phyloP scores from a whole-genome alignment of 2,888 invertebrate species.

The Drosophila paramelanica region DNA sequence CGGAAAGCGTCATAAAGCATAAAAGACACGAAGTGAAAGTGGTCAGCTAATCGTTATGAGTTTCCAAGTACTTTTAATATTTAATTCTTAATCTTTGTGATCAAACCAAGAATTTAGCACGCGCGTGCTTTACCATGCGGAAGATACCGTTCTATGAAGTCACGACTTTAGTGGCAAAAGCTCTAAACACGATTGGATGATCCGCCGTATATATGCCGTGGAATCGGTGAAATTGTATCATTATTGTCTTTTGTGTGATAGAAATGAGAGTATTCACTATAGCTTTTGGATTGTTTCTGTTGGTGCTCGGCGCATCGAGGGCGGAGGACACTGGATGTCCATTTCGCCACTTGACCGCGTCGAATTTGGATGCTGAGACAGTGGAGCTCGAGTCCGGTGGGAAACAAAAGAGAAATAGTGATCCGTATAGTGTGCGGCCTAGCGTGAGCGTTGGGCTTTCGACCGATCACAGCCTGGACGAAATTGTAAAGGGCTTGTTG shows the following conservation, averaged over 20 bases:
- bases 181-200: constrained; percentile 15
- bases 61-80: constrained; percentile 1
- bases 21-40: constrained; percentile 18
- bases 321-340: constrained; percentile 44
- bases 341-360: constrained; percentile 22
- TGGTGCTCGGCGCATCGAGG: constrained; percentile 7
- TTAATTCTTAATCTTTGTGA: constrained; percentile 47
- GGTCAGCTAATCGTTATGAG: not conserved
- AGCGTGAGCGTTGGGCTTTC: constrained; percentile 1
- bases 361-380: constrained; percentile 1
- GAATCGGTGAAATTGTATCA: constrained; percentile 35
- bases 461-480: constrained; percentile 49
- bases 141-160: constrained; percentile 37
- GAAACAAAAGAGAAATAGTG: constrained; percentile 33
- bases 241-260: constrained; percentile 26
- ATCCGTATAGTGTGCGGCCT: constrained; percentile 34
- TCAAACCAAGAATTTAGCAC: constrained; percentile 53
- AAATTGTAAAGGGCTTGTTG: constrained; percentile 44
- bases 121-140: constrained; percentile 44
- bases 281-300: constrained; percentile 27
- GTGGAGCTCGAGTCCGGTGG: not conserved
- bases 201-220: constrained; percentile 55
- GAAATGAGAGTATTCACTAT: constrained; percentile 46
- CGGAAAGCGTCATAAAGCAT: not conserved
- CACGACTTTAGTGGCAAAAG: constrained; percentile 33